Base-by-base conservation (phyloP, 2,888 invertebrate genomes). In the Theodoxus fluviatilis region DNA sequence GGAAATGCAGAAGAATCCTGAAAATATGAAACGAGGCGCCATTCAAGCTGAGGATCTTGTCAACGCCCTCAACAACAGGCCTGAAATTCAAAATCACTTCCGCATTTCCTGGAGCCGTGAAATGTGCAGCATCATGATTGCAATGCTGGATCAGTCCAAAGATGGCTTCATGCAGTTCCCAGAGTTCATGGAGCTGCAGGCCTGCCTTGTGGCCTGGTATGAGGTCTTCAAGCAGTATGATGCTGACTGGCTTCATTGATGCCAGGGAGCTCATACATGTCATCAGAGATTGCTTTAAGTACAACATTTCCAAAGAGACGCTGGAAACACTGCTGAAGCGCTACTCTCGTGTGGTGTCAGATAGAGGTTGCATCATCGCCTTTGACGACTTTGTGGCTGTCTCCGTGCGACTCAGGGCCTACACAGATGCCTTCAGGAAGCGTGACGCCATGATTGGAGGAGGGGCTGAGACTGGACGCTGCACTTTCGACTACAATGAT, bases 81-180 rank as follows among this genome's bases (percentile, higher is more conserved):
- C 72, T n/a, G n/a, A n/a, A n/a, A n/a, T n/a, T n/a, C n/a, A n/a
- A n/a, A n/a, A n/a, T n/a, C n/a, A n/a, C n/a, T n/a, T n/a, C n/a
- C n/a, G n/a, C n/a, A n/a, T n/a, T n/a, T n/a, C n/a, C 57, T 82
- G 82, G 82, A 82, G 80, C 65, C 74, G 81, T 68, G 82, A 82
- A 71, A 70, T 82, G 63, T 81, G 82, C 73, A 83, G 83, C 71
- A 78, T 84, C 12, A 79, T 84, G 80, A 76, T 83, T 64, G 81
- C 83, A 2, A 84, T 84, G 83, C 71, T 84, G 73, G 84, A 84
- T 77, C 73, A 82, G 37, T 80, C 80, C 12, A 76, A 78, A n/a
- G 84, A 85, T 77, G 85, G 85, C 3, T 82, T 85, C 63, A 84
- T 85, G 85, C 84, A 84, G 73, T 84, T 80, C 78, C 69, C 77